These are phyloP conservation scores for Rotaria magnacalcarata DNA, from an alignment of 2,888 invertebrate genomes.

Conservation along the genomic window DNA sequence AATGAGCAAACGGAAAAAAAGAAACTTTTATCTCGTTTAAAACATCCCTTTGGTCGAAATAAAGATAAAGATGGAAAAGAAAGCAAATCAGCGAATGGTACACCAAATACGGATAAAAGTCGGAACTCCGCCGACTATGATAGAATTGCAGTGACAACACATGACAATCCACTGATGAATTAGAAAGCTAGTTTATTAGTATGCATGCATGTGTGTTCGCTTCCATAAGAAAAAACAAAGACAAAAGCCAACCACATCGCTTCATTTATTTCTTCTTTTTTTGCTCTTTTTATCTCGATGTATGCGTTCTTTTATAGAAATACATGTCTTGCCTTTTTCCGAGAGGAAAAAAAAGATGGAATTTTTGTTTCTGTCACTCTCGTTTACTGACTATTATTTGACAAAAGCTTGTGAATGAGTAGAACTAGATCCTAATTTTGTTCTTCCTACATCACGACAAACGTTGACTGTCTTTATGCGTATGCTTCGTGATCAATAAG, in stretches of 20 bases:
- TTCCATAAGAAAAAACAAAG: neutral
- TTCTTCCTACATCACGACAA: neutral
- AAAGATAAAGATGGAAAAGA: constrained; percentile 5
- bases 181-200: neutral
- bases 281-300: neutral
- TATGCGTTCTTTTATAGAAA: neutral
- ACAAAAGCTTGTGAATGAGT: neutral
- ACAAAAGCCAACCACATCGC: neutral
- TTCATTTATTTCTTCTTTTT: neutral
- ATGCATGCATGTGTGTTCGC: neutral
- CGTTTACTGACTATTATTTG: neutral
- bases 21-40: neutral
- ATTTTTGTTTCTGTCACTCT: neutral
- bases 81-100: neutral
- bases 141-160: neutral
- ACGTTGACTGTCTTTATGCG: neutral
- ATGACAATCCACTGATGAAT: neutral
- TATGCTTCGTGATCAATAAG: neutral
- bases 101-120: neutral
- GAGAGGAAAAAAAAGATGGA: neutral
- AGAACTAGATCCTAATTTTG: constrained; percentile 7
- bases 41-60: neutral
- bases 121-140: neutral
- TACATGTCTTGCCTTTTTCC: neutral
- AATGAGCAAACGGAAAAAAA: neutral